Evolutionary conservation across 2,888 invertebrate species (phyloP).

Genomic region (Geophilus truncorum): DNA sequence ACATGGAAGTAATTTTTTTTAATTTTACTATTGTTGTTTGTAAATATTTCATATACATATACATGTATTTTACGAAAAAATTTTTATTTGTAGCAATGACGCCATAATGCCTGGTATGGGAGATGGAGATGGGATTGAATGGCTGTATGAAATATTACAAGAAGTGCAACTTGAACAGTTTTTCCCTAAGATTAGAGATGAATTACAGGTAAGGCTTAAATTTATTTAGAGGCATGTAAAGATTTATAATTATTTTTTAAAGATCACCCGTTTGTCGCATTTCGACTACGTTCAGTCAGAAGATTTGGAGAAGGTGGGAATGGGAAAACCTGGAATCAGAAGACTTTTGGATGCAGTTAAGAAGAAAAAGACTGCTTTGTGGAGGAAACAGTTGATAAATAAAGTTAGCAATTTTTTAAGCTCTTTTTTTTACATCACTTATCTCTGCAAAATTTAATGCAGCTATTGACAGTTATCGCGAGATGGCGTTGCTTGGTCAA

Average conservation of each 20-base stretch:
- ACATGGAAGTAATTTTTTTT: neutral
- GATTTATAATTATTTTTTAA: conserved; percentile 40
- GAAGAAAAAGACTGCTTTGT: conserved; percentile 73
- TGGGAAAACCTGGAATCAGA: conserved; percentile 88
- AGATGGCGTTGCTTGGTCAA: no score
- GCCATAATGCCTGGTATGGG: conserved; percentile 31
- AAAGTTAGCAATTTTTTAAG: conserved; percentile 56
- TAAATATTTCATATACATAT: neutral
- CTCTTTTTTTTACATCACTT: neutral
- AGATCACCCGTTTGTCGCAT: conserved; percentile 86
- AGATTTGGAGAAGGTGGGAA: conserved; percentile 88
- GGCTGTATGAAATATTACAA: conserved; percentile 76
- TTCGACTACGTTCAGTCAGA: conserved; percentile 96
- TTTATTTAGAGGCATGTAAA: neutral
- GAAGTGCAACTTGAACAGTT: conserved; percentile 92
- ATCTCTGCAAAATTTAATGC: no score
- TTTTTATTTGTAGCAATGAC: neutral
- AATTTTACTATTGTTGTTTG: neutral
- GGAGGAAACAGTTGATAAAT: conserved; percentile 74
- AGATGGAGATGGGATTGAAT: conserved; percentile 54
- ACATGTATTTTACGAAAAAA: neutral
- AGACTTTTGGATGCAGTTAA: conserved; percentile 86
- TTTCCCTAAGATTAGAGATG: conserved; percentile 80
- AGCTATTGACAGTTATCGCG: no score
- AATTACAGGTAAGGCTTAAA: conserved; percentile 80